Evolutionary conservation across 2,888 invertebrate genomes (phyloP).

Genomic region (Conus canariensis): DNA sequence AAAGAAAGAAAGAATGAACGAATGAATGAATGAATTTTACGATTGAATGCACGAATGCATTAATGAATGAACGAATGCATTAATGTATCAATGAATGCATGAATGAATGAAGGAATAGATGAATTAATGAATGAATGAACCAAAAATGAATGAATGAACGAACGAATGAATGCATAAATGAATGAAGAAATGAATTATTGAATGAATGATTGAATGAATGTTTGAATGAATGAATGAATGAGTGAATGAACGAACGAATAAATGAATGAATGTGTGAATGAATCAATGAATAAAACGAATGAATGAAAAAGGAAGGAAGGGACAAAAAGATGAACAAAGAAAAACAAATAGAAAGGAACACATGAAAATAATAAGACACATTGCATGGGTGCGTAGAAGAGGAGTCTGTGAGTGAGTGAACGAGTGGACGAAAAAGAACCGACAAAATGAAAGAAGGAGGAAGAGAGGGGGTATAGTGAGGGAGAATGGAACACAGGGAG

Average conservation of each 20-base stretch:
- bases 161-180: not conserved
- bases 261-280: not conserved
- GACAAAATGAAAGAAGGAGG: not conserved
- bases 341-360: not conserved
- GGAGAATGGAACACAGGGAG: not conserved
- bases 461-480: not conserved
- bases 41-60: too few relatives aligned
- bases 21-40: not conserved
- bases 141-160: not conserved
- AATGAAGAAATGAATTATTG: not conserved
- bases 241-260: not conserved
- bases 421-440: slow-evolving; percentile 14
- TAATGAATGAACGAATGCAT: not conserved
- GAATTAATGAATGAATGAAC: not conserved
- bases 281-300: slow-evolving; percentile 10
- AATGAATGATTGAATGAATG: not conserved
- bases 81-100: not conserved
- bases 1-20: not conserved
- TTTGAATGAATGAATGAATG: not conserved
- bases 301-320: slow-evolving; percentile 19
- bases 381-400: not conserved
- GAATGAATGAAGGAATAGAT: not conserved
- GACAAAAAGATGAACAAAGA: not conserved
- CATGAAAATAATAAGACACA: not conserved
- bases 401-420: slow-evolving; percentile 39